These are phyloP conservation scores for Proteles cristata DNA, from an alignment of 2,113 vertebrate genomes.

Conservation along the genomic window DNA sequence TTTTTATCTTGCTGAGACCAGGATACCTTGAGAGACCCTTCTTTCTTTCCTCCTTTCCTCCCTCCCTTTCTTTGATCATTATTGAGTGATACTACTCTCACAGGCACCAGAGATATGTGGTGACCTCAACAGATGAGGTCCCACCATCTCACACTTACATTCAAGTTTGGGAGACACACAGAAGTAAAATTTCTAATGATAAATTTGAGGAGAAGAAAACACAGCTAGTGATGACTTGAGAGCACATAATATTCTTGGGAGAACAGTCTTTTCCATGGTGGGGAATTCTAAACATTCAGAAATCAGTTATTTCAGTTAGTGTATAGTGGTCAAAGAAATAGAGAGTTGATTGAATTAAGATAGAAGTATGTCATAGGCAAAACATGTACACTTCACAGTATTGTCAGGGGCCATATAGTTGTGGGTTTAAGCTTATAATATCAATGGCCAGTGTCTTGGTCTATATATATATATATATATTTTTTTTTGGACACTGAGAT, in stretches of 20 bases:
- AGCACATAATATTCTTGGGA: neutral
- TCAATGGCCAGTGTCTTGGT: neutral
- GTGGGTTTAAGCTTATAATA: neutral
- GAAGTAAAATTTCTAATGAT: neutral
- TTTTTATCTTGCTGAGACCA: constrained; percentile 22
- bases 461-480: neutral
- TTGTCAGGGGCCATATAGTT: neutral
- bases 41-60: neutral
- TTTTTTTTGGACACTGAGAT: neutral
- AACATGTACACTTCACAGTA: neutral
- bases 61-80: neutral
- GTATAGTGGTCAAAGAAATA: neutral
- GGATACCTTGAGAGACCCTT: neutral
- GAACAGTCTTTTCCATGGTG: neutral
- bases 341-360: neutral
- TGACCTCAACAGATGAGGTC: neutral
- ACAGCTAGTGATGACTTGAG: neutral
- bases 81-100: neutral
- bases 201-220: constrained; percentile 1
- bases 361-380: neutral
- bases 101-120: neutral
- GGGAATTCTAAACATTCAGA: constrained; percentile 34
- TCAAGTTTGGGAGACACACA: neutral
- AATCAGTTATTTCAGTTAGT: neutral
- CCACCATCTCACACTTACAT: neutral